Base-by-base conservation (phyloP, 1,140 invertebrate species). In the Thereuonema tuberculata region DNA sequence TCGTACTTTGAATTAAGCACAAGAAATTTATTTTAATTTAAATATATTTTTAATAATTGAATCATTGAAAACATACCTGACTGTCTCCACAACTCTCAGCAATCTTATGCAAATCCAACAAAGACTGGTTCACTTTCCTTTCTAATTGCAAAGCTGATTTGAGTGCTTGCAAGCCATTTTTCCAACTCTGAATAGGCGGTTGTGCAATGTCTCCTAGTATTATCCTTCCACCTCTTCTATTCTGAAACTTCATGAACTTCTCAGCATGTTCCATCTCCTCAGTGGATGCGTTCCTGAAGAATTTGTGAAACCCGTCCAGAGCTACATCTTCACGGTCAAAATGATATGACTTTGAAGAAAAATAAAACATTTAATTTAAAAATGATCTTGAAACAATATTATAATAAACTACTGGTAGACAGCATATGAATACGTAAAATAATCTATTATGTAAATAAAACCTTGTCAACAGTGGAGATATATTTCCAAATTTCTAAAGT, bases 321-420 rank as follows among this genome's bases (percentile, higher is more conserved):
- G 86, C 86, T 1, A 92, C 80, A 71, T 92, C 87, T 66, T 85
- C 82, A 46, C 86, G 78, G 67, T 89, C 80, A 69, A 90, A 90
- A 71, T 88, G 80, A 68, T 77, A 85, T 1, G 84, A 79, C 87
- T 87, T 62, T 24, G 71, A 67, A 62, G 37, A n/a, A n/a, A n/a
- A n/a, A n/a, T n/a, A n/a, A n/a, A n/a, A n/a, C n/a, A n/a, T n/a
- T n/a, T n/a, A n/a, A n/a, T n/a, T n/a, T n/a, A n/a, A n/a, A n/a
- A n/a, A n/a, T n/a, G n/a, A n/a, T n/a, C n/a, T n/a, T n/a, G n/a
- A 28, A 60, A 59, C 15, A 1, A 1, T n/a, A 57, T 20, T 48
- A 37, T 20, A 47, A 57, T n/a, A 57, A 47, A 47, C 55, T 2
- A 43, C 0, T 24, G 25, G 20, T n/a, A 23, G 48, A 58, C 24